Evolutionary conservation across 2,888 invertebrate species (phyloP).

Genomic region (Tuberolachnus salignus): DNA sequence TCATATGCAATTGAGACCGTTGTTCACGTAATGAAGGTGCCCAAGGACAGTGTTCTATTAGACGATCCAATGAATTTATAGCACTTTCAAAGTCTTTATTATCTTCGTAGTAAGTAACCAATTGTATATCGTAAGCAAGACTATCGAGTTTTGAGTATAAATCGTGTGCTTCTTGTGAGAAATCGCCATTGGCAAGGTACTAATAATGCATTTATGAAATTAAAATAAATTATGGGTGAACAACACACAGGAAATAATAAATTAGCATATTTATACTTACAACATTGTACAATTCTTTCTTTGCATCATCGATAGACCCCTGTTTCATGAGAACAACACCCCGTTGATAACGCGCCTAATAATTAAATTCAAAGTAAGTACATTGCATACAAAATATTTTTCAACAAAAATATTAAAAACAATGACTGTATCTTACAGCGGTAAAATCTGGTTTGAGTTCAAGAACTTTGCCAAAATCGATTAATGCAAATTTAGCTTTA

Average conservation of each 20-base stretch:
- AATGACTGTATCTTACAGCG: slow-evolving; percentile 78
- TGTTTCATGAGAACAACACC: slow-evolving; percentile 89
- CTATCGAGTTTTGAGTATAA: slow-evolving; percentile 72
- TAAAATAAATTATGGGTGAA: slow-evolving; percentile 2
- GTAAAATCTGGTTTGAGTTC: slow-evolving; percentile 94
- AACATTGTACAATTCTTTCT: slow-evolving; percentile 81
- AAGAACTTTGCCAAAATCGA: slow-evolving; percentile 90
- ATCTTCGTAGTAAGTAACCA: slow-evolving; percentile 70
- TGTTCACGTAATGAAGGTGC: slow-evolving; percentile 80
- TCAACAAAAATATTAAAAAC: neutral
- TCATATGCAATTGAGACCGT: slow-evolving; percentile 84
- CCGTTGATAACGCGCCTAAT: slow-evolving; percentile 74
- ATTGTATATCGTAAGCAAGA: slow-evolving; percentile 69
- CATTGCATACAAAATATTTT: too few species aligned
- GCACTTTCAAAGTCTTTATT: slow-evolving; percentile 68
- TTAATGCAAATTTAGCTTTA: slow-evolving; percentile 91
- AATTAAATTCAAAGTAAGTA: slow-evolving; percentile 57
- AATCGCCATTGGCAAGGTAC: slow-evolving; percentile 60
- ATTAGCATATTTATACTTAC: slow-evolving; percentile 68
- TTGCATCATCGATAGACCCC: slow-evolving; percentile 82
- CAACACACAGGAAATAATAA: neutral
- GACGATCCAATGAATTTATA: slow-evolving; percentile 70
- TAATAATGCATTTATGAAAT: slow-evolving; percentile 61
- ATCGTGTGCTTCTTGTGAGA: slow-evolving; percentile 70
- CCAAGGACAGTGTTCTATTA: slow-evolving; percentile 89